Evolutionary conservation across 1,140 invertebrate genomes (phyloP), one percentile per base, ranked within the genome.

Genomic region (Oryctes rhinoceros): DNA sequence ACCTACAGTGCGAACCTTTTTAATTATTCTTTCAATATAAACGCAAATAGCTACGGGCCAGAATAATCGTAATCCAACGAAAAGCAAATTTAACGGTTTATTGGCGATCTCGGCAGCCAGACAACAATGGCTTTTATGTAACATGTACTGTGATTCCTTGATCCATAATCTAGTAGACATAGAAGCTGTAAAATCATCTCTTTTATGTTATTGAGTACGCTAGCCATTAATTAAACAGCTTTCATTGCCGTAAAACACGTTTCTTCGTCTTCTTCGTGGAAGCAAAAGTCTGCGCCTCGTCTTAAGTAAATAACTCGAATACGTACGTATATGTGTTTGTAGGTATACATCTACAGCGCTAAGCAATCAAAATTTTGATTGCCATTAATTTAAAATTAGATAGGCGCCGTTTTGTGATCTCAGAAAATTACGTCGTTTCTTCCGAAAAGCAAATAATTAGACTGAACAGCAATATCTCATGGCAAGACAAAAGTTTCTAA

Each of bases 171-270:
- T 44, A 4, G 39, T 44, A 44, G 39, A 44, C 39, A 44, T 44
- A 44, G 9, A 10, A 44, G 9, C 9, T 44, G 39, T 44, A 44
- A 44, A 44, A 44, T 10, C 39, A 44, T 53, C 13, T 53, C 11
- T 53, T 53, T 53, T 53, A 53, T 53, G 49, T 53, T 15, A 53
- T 4, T 13, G 39, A 44, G 39, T 44, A n/a, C n/a, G 49, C 13
- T 59, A 59, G 18, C 53, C 18, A 18, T n/a, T 18, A 59, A 59
- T 59, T 59, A 59, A 59, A 59, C 53, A 59, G 53, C n/a, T 59
- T 59, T 15, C 53, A 59, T 6, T 59, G 15, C 53, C 53, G 18
- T 59, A 59, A 59, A 59, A 59, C 18, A 59, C 15, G 18, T 3
- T 59, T 59, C 15, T 18, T 59, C 53, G 3, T 59, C 53, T 18